Conservation (phyloP, 2,797 vertebrate species). For the Chaunax sp. region DNA sequence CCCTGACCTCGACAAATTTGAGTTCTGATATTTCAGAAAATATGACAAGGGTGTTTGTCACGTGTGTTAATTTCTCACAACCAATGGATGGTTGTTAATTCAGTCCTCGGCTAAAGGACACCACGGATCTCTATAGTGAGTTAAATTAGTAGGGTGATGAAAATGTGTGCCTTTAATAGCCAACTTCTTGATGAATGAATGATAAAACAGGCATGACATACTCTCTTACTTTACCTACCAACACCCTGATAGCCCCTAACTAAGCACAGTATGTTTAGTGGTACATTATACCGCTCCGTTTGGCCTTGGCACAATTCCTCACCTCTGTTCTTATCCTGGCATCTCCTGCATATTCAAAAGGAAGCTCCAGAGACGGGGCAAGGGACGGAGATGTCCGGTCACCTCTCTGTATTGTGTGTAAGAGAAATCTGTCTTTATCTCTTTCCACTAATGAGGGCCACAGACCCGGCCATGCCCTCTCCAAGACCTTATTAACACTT, state of each 20-base stretch:
- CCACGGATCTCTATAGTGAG: background rate
- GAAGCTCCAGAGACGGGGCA: conserved; percentile 17
- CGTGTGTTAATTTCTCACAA: conserved; percentile 42
- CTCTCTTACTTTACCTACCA: conserved; percentile 5
- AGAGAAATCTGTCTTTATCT: conserved; percentile 51
- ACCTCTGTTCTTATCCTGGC: conserved; percentile 23
- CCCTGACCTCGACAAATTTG: conserved; percentile 68
- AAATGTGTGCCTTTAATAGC: conserved; percentile 3
- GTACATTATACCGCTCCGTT: background rate
- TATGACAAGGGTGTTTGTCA: conserved; percentile 43
- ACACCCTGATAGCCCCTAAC: conserved; percentile 13
- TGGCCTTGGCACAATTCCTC: background rate
- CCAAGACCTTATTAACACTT: conserved; percentile 70
- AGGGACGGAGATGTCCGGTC: conserved; percentile 26
- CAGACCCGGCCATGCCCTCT: conserved; percentile 43
- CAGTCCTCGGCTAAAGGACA: conserved; percentile 29
- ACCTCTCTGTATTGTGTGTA: conserved; percentile 21
- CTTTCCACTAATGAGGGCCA: conserved; percentile 64
- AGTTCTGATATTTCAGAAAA: conserved; percentile 48
- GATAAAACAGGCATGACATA: conserved; percentile 27
- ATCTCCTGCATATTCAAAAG: conserved; percentile 44
- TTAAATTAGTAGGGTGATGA: conserved; percentile 20
- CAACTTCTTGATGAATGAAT: conserved; percentile 6
- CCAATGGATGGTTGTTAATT: conserved; percentile 37
- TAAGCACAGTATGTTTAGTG: background rate